phyloP scores from a whole-genome alignment of 2,888 invertebrate genomes.

The Thelaira solivaga region DNA sequence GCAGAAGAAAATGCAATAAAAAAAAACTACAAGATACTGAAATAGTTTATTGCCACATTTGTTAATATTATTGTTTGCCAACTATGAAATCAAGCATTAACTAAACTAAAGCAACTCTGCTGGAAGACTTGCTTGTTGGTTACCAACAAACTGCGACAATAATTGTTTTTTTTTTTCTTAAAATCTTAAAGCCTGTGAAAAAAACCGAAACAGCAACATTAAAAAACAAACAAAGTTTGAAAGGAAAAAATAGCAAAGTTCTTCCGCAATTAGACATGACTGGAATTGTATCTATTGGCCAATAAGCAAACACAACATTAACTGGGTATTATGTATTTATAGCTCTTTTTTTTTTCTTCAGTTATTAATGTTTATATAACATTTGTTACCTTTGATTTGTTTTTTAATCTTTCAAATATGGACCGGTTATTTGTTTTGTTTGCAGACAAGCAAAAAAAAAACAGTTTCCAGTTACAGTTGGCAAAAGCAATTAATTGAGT shows the following conservation, averaged over 20 bases:
- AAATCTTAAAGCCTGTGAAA: slow-evolving; percentile 7
- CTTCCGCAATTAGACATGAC: slow-evolving; percentile 57
- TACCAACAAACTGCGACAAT: slow-evolving; percentile 5
- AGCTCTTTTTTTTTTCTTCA: not conserved
- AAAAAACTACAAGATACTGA: slow-evolving; percentile 18
- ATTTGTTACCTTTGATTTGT: not conserved
- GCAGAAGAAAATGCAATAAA: not conserved
- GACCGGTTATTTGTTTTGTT: slow-evolving; percentile 30
- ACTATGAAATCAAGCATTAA: not conserved
- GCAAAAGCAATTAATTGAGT: slow-evolving; percentile 41
- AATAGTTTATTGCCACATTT: slow-evolving; percentile 51
- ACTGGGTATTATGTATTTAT: too few species aligned
- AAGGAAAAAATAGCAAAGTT: slow-evolving; percentile 41
- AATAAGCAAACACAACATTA: slow-evolving; percentile 2
- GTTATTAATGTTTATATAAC: slow-evolving; percentile 7
- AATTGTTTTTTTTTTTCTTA: not conserved
- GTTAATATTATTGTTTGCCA: slow-evolving; percentile 31
- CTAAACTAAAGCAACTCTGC: not conserved
- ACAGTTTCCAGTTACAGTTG: slow-evolving; percentile 21
- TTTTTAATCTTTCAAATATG: slow-evolving; percentile 6
- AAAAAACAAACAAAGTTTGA: not conserved
- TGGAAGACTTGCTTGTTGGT: too few species aligned
- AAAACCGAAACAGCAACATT: not conserved
- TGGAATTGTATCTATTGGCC: slow-evolving; percentile 39
- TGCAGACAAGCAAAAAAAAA: too few species aligned